phyloP scores from a whole-genome alignment of 30 jellyfish, hydroid and myxozoan genomes.

The Hydractinia echinata region DNA sequence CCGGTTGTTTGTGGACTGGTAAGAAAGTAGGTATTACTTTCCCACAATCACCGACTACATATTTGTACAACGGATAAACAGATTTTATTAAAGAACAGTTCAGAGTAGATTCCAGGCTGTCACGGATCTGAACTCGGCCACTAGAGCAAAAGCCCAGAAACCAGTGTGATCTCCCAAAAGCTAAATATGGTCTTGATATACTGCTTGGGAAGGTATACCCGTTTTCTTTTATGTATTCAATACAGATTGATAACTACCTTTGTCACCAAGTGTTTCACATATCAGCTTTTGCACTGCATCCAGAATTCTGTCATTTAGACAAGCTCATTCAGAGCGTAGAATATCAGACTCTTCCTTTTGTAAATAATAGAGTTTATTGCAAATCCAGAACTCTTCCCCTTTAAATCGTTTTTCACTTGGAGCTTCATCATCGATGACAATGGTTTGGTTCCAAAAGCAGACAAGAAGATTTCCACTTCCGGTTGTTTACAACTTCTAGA shows the following conservation, averaged over 20 bases:
- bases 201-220: background rate
- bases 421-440: too few relatives aligned
- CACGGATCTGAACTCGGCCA: background rate
- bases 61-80: too few relatives aligned
- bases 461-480: too few relatives aligned
- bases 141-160: background rate
- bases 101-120: background rate
- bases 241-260: too few relatives aligned
- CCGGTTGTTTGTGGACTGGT: background rate
- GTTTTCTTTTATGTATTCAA: background rate
- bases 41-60: background rate
- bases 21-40: background rate
- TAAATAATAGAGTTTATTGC: too few relatives aligned
- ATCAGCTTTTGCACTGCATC: conserved; percentile 2
- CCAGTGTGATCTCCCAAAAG: background rate
- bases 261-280: background rate
- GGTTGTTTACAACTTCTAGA: too few relatives aligned
- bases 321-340: background rate
- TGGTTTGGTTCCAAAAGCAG: too few relatives aligned
- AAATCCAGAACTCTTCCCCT: too few relatives aligned
- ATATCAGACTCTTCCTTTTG: background rate
- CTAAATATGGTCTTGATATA: background rate
- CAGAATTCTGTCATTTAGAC: background rate
- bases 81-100: too few relatives aligned
- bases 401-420: too few relatives aligned